Conservation (phyloP, 2,888 invertebrate genomes). For the Drosophila paracracens region DNA sequence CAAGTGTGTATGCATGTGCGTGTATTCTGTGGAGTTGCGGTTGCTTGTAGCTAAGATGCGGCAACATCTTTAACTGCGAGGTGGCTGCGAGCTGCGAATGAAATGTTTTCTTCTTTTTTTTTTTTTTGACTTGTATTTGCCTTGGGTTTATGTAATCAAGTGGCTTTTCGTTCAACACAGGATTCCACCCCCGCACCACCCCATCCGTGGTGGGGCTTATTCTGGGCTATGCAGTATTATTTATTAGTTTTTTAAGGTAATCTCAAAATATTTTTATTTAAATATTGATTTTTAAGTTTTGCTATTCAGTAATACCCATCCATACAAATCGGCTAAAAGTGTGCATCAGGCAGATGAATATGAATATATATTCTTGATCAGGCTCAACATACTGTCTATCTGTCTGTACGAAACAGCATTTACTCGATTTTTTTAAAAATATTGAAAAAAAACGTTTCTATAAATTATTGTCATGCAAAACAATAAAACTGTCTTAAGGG, state of each 20-base stretch:
- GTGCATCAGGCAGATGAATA: too few relatives aligned
- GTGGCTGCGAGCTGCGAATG: neutral
- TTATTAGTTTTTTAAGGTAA: neutral
- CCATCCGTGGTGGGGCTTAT: neutral
- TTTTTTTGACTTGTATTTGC: neutral
- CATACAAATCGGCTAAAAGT: too few relatives aligned
- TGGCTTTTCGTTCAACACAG: neutral
- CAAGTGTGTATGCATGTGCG: neutral
- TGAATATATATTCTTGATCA: neutral
- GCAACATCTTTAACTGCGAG: constrained; percentile 6
- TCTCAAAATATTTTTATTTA: neutral
- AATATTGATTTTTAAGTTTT: too few relatives aligned
- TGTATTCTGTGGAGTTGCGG: constrained; percentile 20
- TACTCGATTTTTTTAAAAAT: neutral
- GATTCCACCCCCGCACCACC: neutral
- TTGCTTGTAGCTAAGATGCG: neutral
- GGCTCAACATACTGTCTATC: neutral
- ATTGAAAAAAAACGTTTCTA: neutral
- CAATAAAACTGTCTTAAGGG: too few relatives aligned
- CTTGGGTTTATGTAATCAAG: neutral
- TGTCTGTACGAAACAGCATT: neutral
- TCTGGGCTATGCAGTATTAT: too few relatives aligned
- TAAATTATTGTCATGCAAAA: neutral
- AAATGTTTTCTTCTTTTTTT: neutral
- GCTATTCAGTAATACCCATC: too few relatives aligned